These are phyloP conservation scores for Grammomys surdaster DNA, from an alignment of 2,113 vertebrate species.

Conservation along the genomic window DNA sequence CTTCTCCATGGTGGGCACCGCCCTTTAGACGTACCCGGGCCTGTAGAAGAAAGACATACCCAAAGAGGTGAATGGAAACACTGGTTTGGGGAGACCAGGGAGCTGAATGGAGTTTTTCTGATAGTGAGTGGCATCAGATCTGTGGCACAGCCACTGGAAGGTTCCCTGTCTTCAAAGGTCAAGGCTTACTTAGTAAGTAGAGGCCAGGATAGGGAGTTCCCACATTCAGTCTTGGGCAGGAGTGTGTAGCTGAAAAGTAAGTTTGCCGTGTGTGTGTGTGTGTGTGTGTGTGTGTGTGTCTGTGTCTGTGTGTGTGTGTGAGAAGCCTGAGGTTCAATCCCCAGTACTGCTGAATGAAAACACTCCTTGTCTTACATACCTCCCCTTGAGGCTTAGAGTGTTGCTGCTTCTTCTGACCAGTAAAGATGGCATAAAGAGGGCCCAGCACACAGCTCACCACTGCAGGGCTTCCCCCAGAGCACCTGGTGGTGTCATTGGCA, in stretches of 20 bases:
- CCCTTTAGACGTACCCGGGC: conserved; percentile 92
- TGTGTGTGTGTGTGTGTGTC: background rate
- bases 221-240: background rate
- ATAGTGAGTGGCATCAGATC: background rate
- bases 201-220: conserved; percentile 9
- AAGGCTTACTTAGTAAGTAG: conserved; percentile 31
- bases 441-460: conserved; percentile 95
- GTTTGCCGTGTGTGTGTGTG: background rate
- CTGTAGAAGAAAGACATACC: conserved; percentile 81
- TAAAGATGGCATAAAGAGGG: conserved; percentile 86
- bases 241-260: background rate
- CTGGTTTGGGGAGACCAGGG: background rate
- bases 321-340: background rate
- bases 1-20: conserved; percentile 91
- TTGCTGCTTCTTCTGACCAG: conserved; percentile 89
- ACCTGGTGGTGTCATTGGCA: conserved; percentile 88
- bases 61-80: background rate
- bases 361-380: conserved; percentile 79
- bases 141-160: conserved; percentile 26
- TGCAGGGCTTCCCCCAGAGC: conserved; percentile 88
- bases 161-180: conserved; percentile 50
- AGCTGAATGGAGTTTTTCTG: background rate
- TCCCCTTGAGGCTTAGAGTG: conserved; percentile 82
- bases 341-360: background rate
- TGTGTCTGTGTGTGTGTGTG: background rate